These are phyloP conservation scores for Steinernema khuongi DNA, from an alignment of 1,140 invertebrate species.

Conservation along the genomic window DNA sequence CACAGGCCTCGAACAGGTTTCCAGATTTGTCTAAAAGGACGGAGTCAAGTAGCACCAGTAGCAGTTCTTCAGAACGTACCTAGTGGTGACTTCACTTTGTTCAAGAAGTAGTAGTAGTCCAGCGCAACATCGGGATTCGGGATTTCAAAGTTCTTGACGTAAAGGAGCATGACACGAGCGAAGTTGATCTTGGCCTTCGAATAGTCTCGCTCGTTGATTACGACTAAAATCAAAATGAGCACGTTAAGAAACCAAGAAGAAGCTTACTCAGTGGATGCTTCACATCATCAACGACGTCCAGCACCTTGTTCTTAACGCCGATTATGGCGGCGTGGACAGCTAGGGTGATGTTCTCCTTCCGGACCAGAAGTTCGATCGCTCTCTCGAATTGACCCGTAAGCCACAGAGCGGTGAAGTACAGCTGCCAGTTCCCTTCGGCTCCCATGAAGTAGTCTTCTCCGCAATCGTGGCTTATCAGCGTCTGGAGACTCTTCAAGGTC, in stretches of 20 bases:
- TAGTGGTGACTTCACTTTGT: constrained; percentile 20
- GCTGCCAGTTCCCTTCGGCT: constrained; percentile 30
- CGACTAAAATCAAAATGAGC: constrained; percentile 44
- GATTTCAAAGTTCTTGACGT: constrained; percentile 53
- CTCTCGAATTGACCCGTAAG: constrained; percentile 55
- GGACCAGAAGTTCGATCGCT: constrained; percentile 42
- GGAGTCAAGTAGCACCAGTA: constrained; percentile 22
- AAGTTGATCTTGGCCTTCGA: constrained; percentile 49
- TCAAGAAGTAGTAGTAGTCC: constrained; percentile 55
- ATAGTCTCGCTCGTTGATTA: constrained; percentile 38
- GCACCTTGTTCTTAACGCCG: background rate
- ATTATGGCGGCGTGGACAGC: background rate
- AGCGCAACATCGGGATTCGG: constrained; percentile 44
- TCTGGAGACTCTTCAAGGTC: constrained; percentile 48
- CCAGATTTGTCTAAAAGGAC: constrained; percentile 23
- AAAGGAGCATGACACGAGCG: constrained; percentile 49
- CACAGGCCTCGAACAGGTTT: constrained; percentile 53
- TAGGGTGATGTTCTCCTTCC: constrained; percentile 20
- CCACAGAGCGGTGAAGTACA: constrained; percentile 52
- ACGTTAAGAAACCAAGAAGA: constrained; percentile 16
- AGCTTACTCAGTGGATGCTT: constrained; percentile 26
- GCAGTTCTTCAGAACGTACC: background rate
- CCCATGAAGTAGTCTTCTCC: constrained; percentile 54
- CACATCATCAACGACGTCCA: background rate
- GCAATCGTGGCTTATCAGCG: constrained; percentile 44